These are phyloP conservation scores for Pandion haliaetus DNA, from an alignment of 2,113 vertebrate species.

Conservation along the genomic window DNA sequence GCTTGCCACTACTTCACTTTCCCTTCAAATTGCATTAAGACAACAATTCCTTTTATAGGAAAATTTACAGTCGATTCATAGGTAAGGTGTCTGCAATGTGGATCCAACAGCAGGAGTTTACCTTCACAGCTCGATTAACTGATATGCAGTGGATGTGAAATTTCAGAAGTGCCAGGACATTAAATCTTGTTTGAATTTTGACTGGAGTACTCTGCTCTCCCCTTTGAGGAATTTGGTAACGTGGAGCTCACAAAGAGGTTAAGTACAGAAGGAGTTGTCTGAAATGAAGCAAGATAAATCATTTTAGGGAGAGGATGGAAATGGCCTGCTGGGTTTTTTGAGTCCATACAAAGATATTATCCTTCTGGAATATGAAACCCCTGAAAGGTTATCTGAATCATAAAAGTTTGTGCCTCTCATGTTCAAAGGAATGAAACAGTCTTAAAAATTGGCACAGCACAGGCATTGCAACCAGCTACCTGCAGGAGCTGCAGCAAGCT, in stretches of 20 bases:
- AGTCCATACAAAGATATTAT: background rate
- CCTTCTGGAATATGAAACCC: background rate
- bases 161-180: background rate
- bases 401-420: background rate
- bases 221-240: background rate
- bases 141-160: background rate
- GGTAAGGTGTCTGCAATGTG: background rate
- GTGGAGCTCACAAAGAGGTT: background rate
- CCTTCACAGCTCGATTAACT: background rate
- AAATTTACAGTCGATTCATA: background rate
- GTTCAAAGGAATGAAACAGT: background rate
- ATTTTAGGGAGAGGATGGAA: background rate
- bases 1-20: background rate
- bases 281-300: background rate
- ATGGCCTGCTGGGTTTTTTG: background rate
- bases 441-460: background rate
- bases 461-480: background rate
- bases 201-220: background rate
- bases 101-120: background rate
- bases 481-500: background rate
- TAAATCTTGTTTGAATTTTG: background rate
- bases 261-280: background rate
- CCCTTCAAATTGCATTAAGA: background rate
- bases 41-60: background rate
- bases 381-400: conserved; percentile 18